Percentiles rank a stretch among this genome's conserved stretches.
Evolutionary conservation across 2,888 invertebrate species (phyloP).

Genomic region (Catocala fraxini): DNA sequence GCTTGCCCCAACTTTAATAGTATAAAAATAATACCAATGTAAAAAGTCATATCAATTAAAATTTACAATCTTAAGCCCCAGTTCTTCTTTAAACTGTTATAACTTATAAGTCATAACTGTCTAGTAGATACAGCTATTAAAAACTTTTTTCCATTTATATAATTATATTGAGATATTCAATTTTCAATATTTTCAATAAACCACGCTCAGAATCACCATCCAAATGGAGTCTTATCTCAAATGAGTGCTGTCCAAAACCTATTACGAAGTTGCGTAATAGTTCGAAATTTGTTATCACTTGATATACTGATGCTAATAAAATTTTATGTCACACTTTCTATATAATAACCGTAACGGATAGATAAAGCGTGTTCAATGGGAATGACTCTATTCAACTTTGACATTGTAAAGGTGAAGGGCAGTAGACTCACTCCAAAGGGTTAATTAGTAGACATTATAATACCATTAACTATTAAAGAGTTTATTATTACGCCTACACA

Average conservation of each 20-base stretch:
- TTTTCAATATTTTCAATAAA: conserved; percentile 36
- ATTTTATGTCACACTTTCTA: conserved; percentile 68
- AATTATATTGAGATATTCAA: background rate
- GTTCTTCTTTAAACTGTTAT: too few species aligned
- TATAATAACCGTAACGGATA: conserved; percentile 61
- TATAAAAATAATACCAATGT: too few species aligned
- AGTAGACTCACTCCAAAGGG: conserved; percentile 31
- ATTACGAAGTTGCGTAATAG: conserved; percentile 53
- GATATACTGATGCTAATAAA: conserved; percentile 62
- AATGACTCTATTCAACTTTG: conserved; percentile 58
- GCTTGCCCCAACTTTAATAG: too few species aligned
- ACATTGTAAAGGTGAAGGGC: conserved; percentile 36
- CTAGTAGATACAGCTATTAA: background rate
- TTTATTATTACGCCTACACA: too few species aligned
- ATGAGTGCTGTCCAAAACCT: conserved; percentile 42
- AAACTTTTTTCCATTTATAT: conserved; percentile 1
- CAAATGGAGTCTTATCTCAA: conserved; percentile 32
- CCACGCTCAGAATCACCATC: conserved; percentile 19
- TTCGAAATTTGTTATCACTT: conserved; percentile 56
- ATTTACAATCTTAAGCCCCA: too few species aligned
- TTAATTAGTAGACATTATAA: background rate
- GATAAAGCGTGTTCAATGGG: conserved; percentile 57
- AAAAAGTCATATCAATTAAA: too few species aligned
- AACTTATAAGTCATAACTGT: too few species aligned
- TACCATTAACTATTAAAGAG: too few species aligned